A percentile compares a stretch with the other conserved stretches of the same genome.
These are phyloP conservation scores for Drosophila tristis DNA, from an alignment of 1,140 invertebrate genomes.

Conservation along the genomic window DNA sequence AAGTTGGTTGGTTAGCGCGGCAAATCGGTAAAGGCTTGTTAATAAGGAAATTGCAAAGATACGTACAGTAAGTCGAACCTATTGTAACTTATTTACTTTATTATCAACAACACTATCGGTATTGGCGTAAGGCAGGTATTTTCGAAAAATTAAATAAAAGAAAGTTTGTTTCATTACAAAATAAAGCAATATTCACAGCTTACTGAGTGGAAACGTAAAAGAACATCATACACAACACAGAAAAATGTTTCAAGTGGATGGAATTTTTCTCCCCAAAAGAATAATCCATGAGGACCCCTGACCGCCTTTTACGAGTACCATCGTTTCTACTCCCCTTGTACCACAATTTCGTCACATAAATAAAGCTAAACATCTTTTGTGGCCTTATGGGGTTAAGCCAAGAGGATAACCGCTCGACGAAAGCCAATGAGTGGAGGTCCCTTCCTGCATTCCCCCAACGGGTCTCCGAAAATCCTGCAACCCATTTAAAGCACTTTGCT, in stretches of 20 bases:
- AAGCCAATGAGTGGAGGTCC: slow-evolving; percentile 54
- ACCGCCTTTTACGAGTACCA: slow-evolving; percentile 4
- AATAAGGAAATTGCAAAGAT: slow-evolving; percentile 50
- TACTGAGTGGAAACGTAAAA: too few species aligned
- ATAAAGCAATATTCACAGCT: too few species aligned
- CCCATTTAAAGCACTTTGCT: slow-evolving; percentile 62
- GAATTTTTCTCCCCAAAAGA: background rate
- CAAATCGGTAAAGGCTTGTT: slow-evolving; percentile 8
- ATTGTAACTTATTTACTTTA: slow-evolving; percentile 5
- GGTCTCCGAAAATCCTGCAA: slow-evolving; percentile 36
- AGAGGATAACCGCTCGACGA: slow-evolving; percentile 50
- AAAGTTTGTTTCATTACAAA: background rate
- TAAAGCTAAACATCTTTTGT: slow-evolving; percentile 70
- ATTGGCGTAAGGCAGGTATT: background rate
- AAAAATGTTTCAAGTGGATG: too few species aligned
- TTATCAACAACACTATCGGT: background rate
- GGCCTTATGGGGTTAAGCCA: slow-evolving; percentile 71
- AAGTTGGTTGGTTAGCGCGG: slow-evolving; percentile 6
- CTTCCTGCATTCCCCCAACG: slow-evolving; percentile 13
- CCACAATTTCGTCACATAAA: slow-evolving; percentile 64
- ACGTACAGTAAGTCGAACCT: background rate
- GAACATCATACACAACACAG: too few species aligned
- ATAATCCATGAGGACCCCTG: slow-evolving; percentile 33
- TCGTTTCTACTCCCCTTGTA: slow-evolving; percentile 15
- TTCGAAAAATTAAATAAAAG: slow-evolving; percentile 9